Conservation (phyloP, 1,140 invertebrate genomes). For the Arctopsyche grandis region DNA sequence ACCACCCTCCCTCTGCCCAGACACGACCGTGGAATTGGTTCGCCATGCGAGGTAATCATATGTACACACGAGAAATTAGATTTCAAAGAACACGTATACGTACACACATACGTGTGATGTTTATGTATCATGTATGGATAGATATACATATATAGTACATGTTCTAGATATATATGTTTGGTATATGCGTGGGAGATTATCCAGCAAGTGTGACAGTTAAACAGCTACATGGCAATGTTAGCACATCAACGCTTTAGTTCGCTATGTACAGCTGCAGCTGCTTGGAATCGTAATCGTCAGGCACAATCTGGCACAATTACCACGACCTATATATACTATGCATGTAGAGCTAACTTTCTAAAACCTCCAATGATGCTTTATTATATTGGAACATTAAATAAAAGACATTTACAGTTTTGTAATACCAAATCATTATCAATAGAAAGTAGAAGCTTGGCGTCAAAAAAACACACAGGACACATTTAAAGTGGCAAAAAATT, state of each 20-base stretch:
- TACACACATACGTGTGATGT: too few species aligned
- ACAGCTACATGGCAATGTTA: background rate
- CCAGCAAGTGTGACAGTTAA: too few species aligned
- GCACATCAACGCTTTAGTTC: slow-evolving; percentile 20
- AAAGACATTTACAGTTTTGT: too few species aligned
- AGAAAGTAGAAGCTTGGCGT: too few species aligned
- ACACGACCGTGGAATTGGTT: background rate
- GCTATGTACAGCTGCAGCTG: slow-evolving; percentile 15
- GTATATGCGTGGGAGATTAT: too few species aligned
- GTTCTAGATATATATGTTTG: too few species aligned
- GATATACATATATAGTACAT: too few species aligned
- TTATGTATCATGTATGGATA: too few species aligned
- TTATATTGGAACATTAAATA: too few species aligned
- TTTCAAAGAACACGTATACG: background rate
- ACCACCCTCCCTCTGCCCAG: background rate
- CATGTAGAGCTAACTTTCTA: background rate
- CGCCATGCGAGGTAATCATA: background rate
- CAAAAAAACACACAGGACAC: too few species aligned
- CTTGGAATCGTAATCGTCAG: slow-evolving; percentile 25
- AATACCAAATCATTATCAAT: too few species aligned
- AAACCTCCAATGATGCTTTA: background rate
- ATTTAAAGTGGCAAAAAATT: too few species aligned
- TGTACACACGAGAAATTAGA: background rate
- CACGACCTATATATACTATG: background rate
- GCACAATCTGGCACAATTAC: slow-evolving; percentile 20